Conservation (phyloP, 2,797 vertebrate genomes). For the Apogon talboti region DNA sequence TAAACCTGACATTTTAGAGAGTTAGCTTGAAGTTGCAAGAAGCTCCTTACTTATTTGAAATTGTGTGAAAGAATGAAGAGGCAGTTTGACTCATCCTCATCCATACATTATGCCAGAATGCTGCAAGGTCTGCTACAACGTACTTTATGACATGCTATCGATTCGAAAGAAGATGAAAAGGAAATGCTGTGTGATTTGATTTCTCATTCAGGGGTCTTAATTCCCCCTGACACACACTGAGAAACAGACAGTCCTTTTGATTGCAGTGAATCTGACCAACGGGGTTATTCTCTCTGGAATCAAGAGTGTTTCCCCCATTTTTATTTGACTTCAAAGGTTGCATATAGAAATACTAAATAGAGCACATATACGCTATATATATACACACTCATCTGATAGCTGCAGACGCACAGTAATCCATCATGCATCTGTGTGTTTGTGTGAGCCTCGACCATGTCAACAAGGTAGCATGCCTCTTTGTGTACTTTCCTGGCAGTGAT, state of each 20-base stretch:
- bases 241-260: conserved; percentile 72
- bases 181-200: conserved; percentile 73
- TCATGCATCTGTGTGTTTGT: conserved; percentile 39
- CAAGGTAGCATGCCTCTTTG: too few species aligned
- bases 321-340: conserved; percentile 78
- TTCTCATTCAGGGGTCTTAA: conserved; percentile 72
- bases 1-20: conserved; percentile 36
- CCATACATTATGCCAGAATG: conserved; percentile 43
- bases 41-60: conserved; percentile 31
- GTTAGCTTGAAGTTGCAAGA: conserved; percentile 34
- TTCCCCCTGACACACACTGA: conserved; percentile 64
- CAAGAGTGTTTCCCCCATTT: conserved; percentile 67
- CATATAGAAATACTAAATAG: conserved; percentile 55
- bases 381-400: conserved; percentile 43
- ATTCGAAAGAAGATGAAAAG: conserved; percentile 79
- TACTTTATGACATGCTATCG: conserved; percentile 69
- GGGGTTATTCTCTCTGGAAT: conserved; percentile 69
- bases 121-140: conserved; percentile 51
- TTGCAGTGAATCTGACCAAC: conserved; percentile 73
- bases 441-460: not conserved
- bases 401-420: conserved; percentile 51
- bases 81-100: conserved; percentile 14
- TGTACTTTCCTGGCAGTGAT: conserved; percentile 13
- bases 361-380: conserved; percentile 51
- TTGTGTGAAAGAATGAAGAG: conserved; percentile 24